A percentile compares a stretch with the other conserved stretches of the same genome.
These are phyloP conservation scores for Tenualosa thibaudeaui DNA, from an alignment of 2,797 vertebrate genomes.

Conservation along the genomic window DNA sequence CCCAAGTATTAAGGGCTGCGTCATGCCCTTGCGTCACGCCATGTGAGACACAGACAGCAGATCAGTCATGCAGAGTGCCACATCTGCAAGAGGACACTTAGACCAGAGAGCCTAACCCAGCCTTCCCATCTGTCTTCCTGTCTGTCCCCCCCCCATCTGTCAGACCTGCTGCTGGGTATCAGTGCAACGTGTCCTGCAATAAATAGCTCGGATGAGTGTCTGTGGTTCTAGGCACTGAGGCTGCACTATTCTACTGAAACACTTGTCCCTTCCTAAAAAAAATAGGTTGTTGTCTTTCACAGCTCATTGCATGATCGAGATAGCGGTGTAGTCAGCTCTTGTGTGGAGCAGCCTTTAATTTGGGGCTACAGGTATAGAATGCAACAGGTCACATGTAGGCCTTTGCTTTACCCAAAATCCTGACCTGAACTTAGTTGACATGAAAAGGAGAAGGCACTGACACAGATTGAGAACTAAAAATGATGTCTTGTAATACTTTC, in stretches of 20 bases:
- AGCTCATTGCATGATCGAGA: background rate
- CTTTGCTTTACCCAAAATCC: background rate
- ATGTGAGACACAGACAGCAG: conserved; percentile 42
- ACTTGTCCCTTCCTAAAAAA: background rate
- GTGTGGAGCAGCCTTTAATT: background rate
- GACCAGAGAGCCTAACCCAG: background rate
- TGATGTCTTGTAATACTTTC: too few species aligned
- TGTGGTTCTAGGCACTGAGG: background rate
- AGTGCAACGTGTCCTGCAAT: background rate
- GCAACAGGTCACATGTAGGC: background rate
- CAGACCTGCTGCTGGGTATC: background rate
- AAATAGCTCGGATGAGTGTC: conserved; percentile 26
- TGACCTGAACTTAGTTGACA: background rate
- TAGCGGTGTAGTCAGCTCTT: background rate
- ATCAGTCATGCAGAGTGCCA: conserved; percentile 36
- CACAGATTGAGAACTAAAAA: too few species aligned
- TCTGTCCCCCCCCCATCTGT: background rate
- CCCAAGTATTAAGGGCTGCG: conserved; percentile 35
- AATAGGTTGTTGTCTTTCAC: background rate
- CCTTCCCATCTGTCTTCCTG: conserved; percentile 22
- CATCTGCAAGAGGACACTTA: conserved; percentile 9
- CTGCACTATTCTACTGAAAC: background rate
- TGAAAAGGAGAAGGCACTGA: background rate
- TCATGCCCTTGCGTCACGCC: conserved; percentile 43
- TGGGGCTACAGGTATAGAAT: background rate